Base-by-base conservation (phyloP, 2,888 invertebrate genomes). In the Xestia c-nigrum region DNA sequence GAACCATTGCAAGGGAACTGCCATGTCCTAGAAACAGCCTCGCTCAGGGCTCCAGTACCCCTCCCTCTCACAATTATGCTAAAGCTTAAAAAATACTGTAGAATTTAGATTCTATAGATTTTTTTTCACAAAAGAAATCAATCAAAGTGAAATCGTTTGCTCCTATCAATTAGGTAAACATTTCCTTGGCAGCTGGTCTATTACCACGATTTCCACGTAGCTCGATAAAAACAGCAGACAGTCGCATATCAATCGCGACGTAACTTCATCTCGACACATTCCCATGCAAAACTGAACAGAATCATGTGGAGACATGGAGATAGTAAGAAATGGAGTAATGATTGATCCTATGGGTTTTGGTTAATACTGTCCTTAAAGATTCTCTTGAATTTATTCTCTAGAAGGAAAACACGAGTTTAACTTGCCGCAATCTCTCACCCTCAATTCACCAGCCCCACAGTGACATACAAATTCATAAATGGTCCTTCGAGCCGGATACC, bases 221-320 rank as follows among this genome's bases (percentile, higher is more conserved):
- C n/a, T 70, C 72, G 72, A 81, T 85, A 88, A 86, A 87, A 87
- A 84, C 85, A 81, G 71, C 77, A 79, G 75, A 83, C 80, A 73
- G 61, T 68, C 16, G 76, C 83, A 87, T 87, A 83, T 84, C 78
- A 85, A 87, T 87, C 75, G 19, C 55, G 55, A 88, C 85, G 87
- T 88, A 87, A 88, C 87, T 85, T 87, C 81, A 87, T 87, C 87
- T 87, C 85, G 61, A 78, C 57, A 72, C 88, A 87, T 87, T 87
- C 87, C 88, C 87, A 88, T 87, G 87, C 88, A 85, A 87, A 88
- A 86, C 87, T 78, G 70, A 76, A 86, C 78, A 63, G 74, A 85
- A 85, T 83, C 72, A 52, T 70, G 38, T 40, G 5, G 38, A 12
- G 4, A 63, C 85, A 76, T 12, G 5, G 72, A 85, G 50, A 31